Percentiles rank a stretch among this genome's conserved stretches.
Evolutionary conservation across 2,888 invertebrate species (phyloP).

Genomic region (Miltochrista miniata): DNA sequence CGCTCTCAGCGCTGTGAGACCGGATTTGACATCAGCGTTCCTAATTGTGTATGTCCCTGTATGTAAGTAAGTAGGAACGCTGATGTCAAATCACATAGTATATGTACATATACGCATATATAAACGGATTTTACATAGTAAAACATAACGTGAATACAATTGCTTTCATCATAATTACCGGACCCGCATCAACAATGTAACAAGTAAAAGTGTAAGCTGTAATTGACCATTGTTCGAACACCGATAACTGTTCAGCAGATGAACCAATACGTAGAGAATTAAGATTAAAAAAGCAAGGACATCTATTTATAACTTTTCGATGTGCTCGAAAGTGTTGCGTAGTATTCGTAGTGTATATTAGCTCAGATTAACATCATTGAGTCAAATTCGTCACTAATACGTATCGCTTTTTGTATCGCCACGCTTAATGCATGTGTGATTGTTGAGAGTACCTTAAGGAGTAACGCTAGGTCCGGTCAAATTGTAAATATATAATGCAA

Average conservation of each 20-base stretch:
- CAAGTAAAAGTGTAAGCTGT: conserved; percentile 9
- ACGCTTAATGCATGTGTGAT: background rate
- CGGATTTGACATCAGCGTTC: no score
- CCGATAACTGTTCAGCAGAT: conserved; percentile 24
- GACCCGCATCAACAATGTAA: background rate
- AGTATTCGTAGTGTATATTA: conserved; percentile 5
- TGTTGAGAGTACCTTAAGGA: background rate
- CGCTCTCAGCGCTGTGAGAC: no score
- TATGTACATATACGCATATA: no score
- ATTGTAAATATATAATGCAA: background rate
- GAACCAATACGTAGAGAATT: conserved; percentile 25
- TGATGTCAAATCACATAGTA: no score
- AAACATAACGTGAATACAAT: background rate
- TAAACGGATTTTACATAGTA: no score
- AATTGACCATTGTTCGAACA: conserved; percentile 21
- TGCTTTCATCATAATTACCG: background rate
- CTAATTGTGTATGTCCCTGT: no score
- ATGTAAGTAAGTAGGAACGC: no score
- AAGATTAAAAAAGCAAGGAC: conserved; percentile 38
- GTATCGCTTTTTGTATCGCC: background rate
- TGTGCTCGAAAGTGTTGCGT: conserved; percentile 26
- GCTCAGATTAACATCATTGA: conserved; percentile 5
- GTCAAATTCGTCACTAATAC: background rate
- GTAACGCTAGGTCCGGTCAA: background rate
- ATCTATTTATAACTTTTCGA: conserved; percentile 36